Evolutionary conservation across 37 sponge, comb jelly and placozoan genomes (phyloP).

Genomic region (Spongia lamella): DNA sequence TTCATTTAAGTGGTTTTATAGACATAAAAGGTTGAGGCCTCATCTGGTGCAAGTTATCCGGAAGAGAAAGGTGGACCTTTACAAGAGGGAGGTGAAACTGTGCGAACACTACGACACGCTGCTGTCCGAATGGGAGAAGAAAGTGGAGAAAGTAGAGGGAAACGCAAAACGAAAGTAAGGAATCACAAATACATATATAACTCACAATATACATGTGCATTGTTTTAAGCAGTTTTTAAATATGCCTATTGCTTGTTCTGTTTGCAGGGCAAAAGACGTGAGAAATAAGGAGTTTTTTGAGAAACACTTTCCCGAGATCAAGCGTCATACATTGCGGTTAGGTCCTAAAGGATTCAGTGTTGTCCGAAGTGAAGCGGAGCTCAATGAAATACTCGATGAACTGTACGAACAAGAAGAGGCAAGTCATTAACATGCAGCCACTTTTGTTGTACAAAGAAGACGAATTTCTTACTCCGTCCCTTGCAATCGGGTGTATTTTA

Average conservation of each 20-base stretch:
- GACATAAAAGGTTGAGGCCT: conserved; percentile 34
- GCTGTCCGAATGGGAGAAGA: conserved; percentile 66
- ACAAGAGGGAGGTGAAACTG: conserved; percentile 52
- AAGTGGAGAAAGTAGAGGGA: conserved; percentile 42
- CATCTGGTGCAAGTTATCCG: conserved; percentile 36
- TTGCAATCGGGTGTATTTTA: too few species aligned
- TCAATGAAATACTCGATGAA: conserved; percentile 64
- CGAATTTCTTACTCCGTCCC: too few species aligned
- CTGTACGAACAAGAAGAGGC: conserved; percentile 73
- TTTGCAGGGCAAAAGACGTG: conserved; percentile 40
- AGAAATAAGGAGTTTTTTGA: conserved; percentile 81
- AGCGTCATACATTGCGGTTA: conserved; percentile 15
- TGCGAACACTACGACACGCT: conserved; percentile 59
- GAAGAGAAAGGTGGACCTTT: conserved; percentile 25
- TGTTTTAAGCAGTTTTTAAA: too few species aligned
- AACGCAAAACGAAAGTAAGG: conserved; percentile 57
- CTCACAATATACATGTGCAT: too few species aligned
- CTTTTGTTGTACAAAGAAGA: too few species aligned
- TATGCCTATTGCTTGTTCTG: not conserved
- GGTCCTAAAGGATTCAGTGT: conserved; percentile 65
- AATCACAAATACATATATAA: too few species aligned
- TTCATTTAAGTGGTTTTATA: conserved; percentile 8
- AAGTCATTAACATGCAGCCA: too few species aligned
- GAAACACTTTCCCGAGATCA: conserved; percentile 74
- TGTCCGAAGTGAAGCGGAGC: conserved; percentile 76